phyloP scores from a whole-genome alignment of 2,113 vertebrate species.

The Galeopterus variegatus region DNA sequence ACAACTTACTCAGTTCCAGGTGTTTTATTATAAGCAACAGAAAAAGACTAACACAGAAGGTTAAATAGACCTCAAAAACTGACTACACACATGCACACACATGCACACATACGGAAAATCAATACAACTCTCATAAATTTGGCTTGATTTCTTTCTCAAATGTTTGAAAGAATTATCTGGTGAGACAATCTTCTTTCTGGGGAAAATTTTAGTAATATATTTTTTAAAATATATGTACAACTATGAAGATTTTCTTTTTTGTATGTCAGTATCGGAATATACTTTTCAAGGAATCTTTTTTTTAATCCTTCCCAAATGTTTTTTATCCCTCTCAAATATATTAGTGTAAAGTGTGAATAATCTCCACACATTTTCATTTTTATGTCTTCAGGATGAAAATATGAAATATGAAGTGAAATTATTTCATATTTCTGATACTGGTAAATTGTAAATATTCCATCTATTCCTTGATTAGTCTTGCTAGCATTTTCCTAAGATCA shows the following conservation, averaged over 20 bases:
- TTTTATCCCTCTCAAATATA: background rate
- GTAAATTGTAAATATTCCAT: background rate
- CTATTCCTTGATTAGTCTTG: background rate
- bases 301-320: background rate
- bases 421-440: background rate
- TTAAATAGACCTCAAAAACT: background rate
- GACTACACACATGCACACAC: background rate
- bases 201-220: background rate
- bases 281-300: background rate
- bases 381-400: background rate
- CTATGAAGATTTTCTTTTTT: background rate
- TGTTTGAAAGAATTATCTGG: background rate
- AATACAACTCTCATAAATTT: background rate
- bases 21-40: too few species aligned
- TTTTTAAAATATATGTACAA: background rate
- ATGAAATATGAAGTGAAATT: background rate
- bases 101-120: background rate
- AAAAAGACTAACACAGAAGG: too few species aligned
- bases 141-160: background rate
- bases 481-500: background rate
- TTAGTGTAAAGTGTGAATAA: background rate
- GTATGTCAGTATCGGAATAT: background rate
- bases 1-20: too few species aligned
- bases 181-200: background rate
- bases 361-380: slow-evolving; percentile 19